Conservation (phyloP, 37 sponge, comb jelly and placozoan species). For the Chondrosia reniformis region DNA sequence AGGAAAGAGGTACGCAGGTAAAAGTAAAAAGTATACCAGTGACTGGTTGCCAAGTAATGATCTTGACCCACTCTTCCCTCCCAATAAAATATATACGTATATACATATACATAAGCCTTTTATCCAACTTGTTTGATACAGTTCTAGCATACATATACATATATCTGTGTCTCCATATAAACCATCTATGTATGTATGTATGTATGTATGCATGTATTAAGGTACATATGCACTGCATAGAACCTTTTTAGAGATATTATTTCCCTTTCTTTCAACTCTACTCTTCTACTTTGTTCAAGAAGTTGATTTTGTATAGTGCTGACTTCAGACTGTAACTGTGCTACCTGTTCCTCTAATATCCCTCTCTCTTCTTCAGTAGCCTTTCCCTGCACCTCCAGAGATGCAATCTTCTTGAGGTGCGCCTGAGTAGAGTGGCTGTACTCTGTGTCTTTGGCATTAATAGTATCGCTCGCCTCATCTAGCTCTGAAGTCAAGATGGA, state of each 20-base stretch:
- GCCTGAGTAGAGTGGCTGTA: constrained; percentile 21
- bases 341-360: background rate
- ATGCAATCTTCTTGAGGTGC: constrained; percentile 18
- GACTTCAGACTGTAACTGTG: background rate
- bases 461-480: constrained; percentile 24
- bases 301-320: no score
- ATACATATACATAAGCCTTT: background rate
- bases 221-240: background rate
- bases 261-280: no score
- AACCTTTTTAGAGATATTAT: no score
- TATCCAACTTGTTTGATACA: background rate
- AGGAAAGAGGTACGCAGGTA: no score
- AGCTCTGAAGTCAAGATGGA: constrained; percentile 24
- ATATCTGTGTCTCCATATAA: background rate
- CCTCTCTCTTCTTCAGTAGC: constrained; percentile 22
- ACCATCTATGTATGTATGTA: background rate
- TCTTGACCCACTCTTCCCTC: background rate
- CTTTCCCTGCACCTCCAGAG: constrained; percentile 15
- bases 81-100: background rate
- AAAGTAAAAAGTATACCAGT: no score
- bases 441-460: background rate
- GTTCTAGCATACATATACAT: background rate
- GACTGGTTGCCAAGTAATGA: background rate
- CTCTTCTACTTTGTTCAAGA: no score
- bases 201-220: background rate